Conservation (phyloP, 2,113 vertebrate genomes). For the Tamias sibiricus region DNA sequence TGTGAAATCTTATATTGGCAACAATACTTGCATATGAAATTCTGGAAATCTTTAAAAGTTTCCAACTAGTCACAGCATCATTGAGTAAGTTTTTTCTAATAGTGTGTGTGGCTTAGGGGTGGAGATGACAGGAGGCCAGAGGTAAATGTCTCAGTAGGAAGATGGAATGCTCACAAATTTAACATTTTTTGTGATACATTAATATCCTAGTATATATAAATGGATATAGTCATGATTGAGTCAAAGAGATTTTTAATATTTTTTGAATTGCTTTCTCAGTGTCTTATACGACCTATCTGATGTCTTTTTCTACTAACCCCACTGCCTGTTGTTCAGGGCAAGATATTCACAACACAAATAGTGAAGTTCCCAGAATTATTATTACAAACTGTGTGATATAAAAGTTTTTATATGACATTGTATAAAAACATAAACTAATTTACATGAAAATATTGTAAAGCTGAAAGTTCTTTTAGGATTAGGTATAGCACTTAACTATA, state of each 20-base stretch:
- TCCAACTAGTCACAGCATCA: not conserved
- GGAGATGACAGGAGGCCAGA: not conserved
- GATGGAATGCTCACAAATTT: not conserved
- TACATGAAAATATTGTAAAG: conserved; percentile 1
- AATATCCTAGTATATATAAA: not conserved
- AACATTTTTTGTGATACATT: not conserved
- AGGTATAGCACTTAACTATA: not conserved
- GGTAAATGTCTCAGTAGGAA: not conserved
- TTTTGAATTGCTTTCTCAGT: not conserved
- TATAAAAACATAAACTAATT: not conserved
- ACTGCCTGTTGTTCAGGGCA: not conserved
- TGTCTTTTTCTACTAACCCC: not conserved
- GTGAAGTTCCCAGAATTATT: not conserved
- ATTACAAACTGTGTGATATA: not conserved
- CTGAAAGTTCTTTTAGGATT: not conserved
- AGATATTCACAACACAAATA: not conserved
- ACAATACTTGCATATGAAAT: not conserved
- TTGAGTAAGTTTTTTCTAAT: not conserved
- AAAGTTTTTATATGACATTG: not conserved
- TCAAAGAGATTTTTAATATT: not conserved
- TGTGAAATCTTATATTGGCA: not conserved
- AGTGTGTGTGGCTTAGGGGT: not conserved
- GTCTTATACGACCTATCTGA: not conserved
- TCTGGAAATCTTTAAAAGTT: not conserved
- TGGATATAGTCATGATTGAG: not conserved